Evolutionary conservation across 2,113 vertebrate species (phyloP).

Genomic region (Grus americana): DNA sequence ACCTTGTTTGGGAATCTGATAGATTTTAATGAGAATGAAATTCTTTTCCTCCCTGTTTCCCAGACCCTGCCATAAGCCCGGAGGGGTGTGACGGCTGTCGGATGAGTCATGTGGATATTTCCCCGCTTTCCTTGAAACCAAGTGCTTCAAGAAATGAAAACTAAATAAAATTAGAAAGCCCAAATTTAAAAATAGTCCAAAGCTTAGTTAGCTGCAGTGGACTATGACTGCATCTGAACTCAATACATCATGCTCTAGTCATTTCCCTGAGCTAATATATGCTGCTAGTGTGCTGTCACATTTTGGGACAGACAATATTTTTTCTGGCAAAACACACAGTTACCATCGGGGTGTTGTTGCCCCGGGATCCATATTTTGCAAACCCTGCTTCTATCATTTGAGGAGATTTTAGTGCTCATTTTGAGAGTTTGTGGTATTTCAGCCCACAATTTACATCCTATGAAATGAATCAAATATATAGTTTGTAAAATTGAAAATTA

Average conservation of each 20-base stretch:
- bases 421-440: neutral
- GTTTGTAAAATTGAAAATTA: neutral
- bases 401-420: neutral
- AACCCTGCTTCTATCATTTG: neutral
- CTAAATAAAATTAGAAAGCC: conserved; percentile 37
- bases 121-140: neutral
- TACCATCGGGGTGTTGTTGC: neutral
- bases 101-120: conserved; percentile 26
- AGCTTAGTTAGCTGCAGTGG: neutral
- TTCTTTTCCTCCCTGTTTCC: neutral
- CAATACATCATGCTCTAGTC: neutral
- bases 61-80: neutral
- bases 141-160: conserved; percentile 2
- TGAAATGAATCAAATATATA: neutral
- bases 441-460: neutral
- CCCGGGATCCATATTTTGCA: neutral
- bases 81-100: neutral
- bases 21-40: neutral
- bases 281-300: neutral
- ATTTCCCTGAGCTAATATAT: neutral
- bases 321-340: neutral
- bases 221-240: neutral
- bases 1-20: neutral
- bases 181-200: conserved; percentile 42
- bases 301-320: neutral